Percentiles rank a stretch among this genome's conserved stretches.
phyloP scores from a whole-genome alignment of 1,140 invertebrate species.

The Solenopsis invicta region DNA sequence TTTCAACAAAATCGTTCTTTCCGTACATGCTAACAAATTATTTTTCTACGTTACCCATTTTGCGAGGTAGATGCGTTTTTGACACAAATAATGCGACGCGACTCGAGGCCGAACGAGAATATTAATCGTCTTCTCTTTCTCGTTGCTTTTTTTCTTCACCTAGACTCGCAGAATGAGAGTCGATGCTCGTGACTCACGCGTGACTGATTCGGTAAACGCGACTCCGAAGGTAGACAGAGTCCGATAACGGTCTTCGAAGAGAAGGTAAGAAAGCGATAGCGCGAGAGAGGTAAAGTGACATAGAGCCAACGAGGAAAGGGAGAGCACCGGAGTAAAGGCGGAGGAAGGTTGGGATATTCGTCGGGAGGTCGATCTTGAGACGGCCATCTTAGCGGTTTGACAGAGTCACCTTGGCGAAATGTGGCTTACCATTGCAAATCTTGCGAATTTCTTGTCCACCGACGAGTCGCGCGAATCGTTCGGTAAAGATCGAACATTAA shows the following conservation, averaged over 20 bases:
- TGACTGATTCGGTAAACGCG: constrained; percentile 75
- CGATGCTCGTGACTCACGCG: constrained; percentile 76
- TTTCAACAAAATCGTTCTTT: too few relatives aligned
- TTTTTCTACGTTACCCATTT: neutral
- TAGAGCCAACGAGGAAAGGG: constrained; percentile 52
- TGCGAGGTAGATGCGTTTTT: neutral
- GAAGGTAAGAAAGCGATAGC: constrained; percentile 52
- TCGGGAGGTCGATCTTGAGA: constrained; percentile 64
- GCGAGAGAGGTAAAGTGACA: constrained; percentile 53
- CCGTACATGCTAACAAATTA: too few relatives aligned
- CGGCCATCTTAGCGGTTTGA: constrained; percentile 71
- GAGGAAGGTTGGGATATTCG: constrained; percentile 57
- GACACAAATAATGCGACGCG: neutral
- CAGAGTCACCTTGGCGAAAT: constrained; percentile 67
- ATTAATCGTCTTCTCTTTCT: neutral
- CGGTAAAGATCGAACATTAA: neutral
- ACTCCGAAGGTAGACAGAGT: constrained; percentile 43
- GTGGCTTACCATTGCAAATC: constrained; percentile 69
- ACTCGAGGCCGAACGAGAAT: neutral
- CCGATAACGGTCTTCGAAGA: constrained; percentile 46
- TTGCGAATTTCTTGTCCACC: neutral
- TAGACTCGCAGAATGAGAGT: constrained; percentile 57
- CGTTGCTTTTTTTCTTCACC: neutral
- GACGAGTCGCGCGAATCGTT: neutral
- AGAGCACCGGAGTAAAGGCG: constrained; percentile 27